Percentiles rank a stretch among this genome's conserved stretches.
Conservation (phyloP, 2,888 invertebrate species). For the Sturmia bella region DNA sequence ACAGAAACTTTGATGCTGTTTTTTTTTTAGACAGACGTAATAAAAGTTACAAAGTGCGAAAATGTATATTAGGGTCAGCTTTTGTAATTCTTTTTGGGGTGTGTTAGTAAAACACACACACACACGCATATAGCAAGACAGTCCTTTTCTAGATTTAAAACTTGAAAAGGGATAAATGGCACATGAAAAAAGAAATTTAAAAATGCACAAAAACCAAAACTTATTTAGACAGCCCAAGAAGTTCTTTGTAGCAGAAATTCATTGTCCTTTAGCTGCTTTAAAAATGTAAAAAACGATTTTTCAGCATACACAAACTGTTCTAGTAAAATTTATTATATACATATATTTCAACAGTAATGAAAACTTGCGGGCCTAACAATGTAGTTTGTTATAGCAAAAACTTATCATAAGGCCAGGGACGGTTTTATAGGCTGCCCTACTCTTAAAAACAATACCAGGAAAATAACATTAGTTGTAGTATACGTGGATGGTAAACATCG, state of each 20-base stretch:
- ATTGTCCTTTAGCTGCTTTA: no score
- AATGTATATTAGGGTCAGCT: constrained; percentile 70
- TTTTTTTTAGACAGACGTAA: constrained; percentile 45
- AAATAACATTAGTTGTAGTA: no score
- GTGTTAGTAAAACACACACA: neutral
- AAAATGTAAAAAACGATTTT: no score
- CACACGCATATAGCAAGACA: neutral
- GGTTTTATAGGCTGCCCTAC: no score
- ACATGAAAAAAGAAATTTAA: neutral
- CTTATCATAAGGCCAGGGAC: no score
- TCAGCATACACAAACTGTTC: no score
- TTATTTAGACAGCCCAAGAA: constrained; percentile 7
- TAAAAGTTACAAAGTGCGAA: constrained; percentile 70
- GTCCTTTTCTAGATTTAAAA: constrained; percentile 1
- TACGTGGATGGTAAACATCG: no score
- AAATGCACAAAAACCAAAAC: constrained; percentile 1
- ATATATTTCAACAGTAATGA: no score
- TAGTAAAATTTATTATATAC: no score
- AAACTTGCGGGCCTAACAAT: no score
- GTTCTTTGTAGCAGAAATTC: neutral
- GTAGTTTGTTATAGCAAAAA: no score
- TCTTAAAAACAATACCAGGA: no score
- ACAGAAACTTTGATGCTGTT: constrained; percentile 35
- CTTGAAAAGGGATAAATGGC: neutral
- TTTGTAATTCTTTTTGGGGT: constrained; percentile 11